Conservation (phyloP, 2,797 vertebrate species). For the Syngnathus acus region DNA sequence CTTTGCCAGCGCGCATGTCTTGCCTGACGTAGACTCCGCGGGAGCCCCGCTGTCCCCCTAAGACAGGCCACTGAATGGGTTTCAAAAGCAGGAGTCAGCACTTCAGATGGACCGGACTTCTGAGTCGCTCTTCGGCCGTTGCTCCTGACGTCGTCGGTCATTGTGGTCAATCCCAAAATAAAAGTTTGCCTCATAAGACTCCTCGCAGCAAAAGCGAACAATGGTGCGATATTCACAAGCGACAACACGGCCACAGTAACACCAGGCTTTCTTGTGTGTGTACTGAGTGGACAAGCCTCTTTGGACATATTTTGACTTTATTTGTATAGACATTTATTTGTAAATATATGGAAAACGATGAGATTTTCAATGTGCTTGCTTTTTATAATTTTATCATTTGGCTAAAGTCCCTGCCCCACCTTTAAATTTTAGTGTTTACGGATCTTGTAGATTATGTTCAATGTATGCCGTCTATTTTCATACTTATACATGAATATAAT, state of each 20-base stretch:
- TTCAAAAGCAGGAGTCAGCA: constrained; percentile 49
- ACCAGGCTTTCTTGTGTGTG: constrained; percentile 54
- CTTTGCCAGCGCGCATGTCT: constrained; percentile 41
- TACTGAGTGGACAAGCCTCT: constrained; percentile 47
- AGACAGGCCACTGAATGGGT: constrained; percentile 26
- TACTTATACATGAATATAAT: constrained; percentile 26
- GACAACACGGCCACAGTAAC: constrained; percentile 41
- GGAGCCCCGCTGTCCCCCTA: constrained; percentile 24
- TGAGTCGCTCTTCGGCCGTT: constrained; percentile 15
- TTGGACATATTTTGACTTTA: constrained; percentile 40
- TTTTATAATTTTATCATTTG: constrained; percentile 12
- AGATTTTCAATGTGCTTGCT: constrained; percentile 37
- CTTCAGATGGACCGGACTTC: constrained; percentile 32
- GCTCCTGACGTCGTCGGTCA: constrained; percentile 11
- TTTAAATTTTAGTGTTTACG: constrained; percentile 20
- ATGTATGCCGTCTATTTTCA: constrained; percentile 49
- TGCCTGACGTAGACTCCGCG: constrained; percentile 26
- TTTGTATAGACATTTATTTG: constrained; percentile 36
- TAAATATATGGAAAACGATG: constrained; percentile 42
- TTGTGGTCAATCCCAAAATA: constrained; percentile 20
- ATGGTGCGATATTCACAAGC: constrained; percentile 24
- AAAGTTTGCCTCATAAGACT: constrained; percentile 12
- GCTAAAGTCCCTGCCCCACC: constrained; percentile 6
- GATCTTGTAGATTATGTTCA: constrained; percentile 29
- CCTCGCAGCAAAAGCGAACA: constrained; percentile 25